These are phyloP conservation scores for Melinaea menophilus DNA, from an alignment of 2,888 invertebrate genomes.

Conservation along the genomic window DNA sequence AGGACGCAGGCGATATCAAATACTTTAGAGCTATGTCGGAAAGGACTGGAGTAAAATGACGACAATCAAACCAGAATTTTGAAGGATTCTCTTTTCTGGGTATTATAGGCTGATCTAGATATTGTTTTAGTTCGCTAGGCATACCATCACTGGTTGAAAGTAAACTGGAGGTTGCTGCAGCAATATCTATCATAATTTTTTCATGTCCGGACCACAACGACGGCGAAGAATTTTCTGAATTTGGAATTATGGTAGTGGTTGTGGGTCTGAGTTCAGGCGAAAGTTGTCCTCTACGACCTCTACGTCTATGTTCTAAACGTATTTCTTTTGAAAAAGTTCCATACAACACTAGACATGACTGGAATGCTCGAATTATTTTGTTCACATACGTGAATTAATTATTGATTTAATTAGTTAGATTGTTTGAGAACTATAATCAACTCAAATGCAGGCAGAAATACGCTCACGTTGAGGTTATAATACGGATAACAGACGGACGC, in stretches of 20 bases:
- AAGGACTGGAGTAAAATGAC: slow-evolving; percentile 29
- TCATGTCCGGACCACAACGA: slow-evolving; percentile 36
- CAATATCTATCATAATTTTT: slow-evolving; percentile 27
- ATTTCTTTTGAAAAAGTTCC: slow-evolving; percentile 27
- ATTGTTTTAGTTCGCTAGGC: slow-evolving; percentile 37
- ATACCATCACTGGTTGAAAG: slow-evolving; percentile 28
- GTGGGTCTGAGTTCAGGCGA: slow-evolving; percentile 20
- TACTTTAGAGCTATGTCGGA: slow-evolving; percentile 36
- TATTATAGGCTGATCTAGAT: slow-evolving; percentile 34
- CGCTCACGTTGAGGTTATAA: slow-evolving; percentile 10
- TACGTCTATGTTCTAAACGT: slow-evolving; percentile 23
- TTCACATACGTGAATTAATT: slow-evolving; percentile 6
- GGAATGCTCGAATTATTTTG: slow-evolving; percentile 1
- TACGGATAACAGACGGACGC: slow-evolving; percentile 1
- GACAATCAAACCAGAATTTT: slow-evolving; percentile 27
- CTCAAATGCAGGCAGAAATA: slow-evolving; percentile 11
- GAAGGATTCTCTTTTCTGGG: slow-evolving; percentile 28
- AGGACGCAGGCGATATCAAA: slow-evolving; percentile 32
- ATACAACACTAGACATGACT: slow-evolving; percentile 14
- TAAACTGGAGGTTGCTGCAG: slow-evolving; percentile 20
- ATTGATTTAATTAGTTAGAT: slow-evolving; percentile 7
- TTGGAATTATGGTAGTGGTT: slow-evolving; percentile 20
- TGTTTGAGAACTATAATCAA: slow-evolving; percentile 8
- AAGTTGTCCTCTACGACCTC: slow-evolving; percentile 16
- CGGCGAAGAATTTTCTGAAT: slow-evolving; percentile 27